Base-by-base conservation (phyloP, 2,113 vertebrate genomes). In the Eulacestoma nigropectus region DNA sequence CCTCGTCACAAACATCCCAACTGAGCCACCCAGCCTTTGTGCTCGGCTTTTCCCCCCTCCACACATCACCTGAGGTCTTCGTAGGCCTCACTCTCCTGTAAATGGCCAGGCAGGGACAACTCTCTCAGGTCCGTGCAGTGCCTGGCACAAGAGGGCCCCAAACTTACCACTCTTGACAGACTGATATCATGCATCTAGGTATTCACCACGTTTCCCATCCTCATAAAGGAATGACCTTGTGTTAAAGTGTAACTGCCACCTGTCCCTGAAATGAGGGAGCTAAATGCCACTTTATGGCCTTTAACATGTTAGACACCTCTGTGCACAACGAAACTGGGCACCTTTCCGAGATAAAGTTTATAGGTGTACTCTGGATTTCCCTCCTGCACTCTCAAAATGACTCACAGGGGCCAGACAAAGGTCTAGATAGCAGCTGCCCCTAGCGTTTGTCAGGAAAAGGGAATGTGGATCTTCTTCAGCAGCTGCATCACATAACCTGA, bases 191-290 rank as follows among this genome's bases (percentile, higher is more conserved):
- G 15, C 8, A 65, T 2, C 57, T 67, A n/a, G 18, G 41, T 5
- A 27, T 27, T 73, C 74, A n/a, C 29, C 46, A 16, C 30, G 30
- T 56, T 32, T 64, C 60, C 62, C 74, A 87, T 17, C 13, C 52
- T 39, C 62, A 19, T 5, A 27, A 35, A 69, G 46, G 5, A 76
- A 30, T 13, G 25, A 35, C 78, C 27, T 35, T 5, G 67, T 33
- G 95, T 95, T 95, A 91, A 96, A 94, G 72, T 70, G 33, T 88
- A 95, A 93, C 94, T 53, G 23, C 47, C 92, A 44, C 85, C 78
- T 69, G 63, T 41, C 65, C 50, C 76, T n/a, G 79, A 18, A 89
- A 88, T 6, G 57, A 83, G 67, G 39, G 39, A 74, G 29, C 25
- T 64, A 23, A 89, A 77, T 25, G 56, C 32, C 50, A 73, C 49